These are phyloP conservation scores for Stegostoma tigrinum DNA, from an alignment of 2,113 vertebrate genomes.

Conservation along the genomic window DNA sequence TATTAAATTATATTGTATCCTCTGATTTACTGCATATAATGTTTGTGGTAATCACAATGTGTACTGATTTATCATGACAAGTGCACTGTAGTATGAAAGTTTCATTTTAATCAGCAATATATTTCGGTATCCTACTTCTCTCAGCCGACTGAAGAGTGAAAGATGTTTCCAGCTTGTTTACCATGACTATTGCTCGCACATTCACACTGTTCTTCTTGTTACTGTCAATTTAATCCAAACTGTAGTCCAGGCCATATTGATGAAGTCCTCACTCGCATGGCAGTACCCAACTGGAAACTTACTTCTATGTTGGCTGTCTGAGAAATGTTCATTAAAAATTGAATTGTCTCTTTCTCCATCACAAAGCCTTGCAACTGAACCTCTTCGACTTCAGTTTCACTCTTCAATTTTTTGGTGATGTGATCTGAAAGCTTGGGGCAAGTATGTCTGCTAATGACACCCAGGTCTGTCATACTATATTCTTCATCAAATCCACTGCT, in stretches of 20 bases:
- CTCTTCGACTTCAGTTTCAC: background rate
- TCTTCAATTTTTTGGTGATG: background rate
- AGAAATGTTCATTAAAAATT: background rate
- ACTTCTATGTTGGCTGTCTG: background rate
- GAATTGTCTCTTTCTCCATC: background rate
- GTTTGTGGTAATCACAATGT: background rate
- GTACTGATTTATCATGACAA: background rate
- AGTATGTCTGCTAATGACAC: background rate
- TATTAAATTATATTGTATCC: background rate
- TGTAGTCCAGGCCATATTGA: background rate
- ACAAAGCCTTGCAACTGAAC: background rate
- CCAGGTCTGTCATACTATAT: background rate
- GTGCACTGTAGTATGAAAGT: background rate
- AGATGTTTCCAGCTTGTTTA: background rate
- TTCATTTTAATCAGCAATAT: slow-evolving; percentile 8
- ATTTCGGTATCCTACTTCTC: background rate
- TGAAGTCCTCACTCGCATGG: background rate
- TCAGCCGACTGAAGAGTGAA: background rate
- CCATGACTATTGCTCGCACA: background rate
- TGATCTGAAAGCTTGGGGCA: background rate
- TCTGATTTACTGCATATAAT: background rate
- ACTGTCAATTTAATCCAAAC: background rate
- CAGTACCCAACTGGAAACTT: background rate
- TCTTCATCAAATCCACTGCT: background rate
- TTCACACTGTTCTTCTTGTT: background rate